Conservation (phyloP, 2,797 vertebrate species). For the Pristis pectinata region DNA sequence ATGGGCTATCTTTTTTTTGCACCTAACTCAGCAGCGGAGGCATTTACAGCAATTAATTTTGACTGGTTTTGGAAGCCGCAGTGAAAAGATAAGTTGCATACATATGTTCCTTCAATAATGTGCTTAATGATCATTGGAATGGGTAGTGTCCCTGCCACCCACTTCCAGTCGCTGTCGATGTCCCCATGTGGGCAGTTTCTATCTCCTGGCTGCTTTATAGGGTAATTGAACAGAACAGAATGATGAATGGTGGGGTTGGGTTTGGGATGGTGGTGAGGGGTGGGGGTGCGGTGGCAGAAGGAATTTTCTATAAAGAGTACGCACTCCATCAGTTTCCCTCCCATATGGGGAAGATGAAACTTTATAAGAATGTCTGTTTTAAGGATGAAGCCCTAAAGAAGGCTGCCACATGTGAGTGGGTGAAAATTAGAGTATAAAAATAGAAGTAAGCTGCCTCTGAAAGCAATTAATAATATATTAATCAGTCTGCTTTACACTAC, state of each 20-base stretch:
- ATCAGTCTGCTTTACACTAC: not conserved
- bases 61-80: too few species aligned
- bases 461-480: slow-evolving; percentile 21
- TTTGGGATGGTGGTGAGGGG: not conserved
- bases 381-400: not conserved
- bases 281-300: too few species aligned
- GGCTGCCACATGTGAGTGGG: not conserved
- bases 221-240: not conserved
- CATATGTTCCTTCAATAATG: too few species aligned
- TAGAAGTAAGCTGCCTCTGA: not conserved
- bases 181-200: not conserved
- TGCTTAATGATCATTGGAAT: too few species aligned
- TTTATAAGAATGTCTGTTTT: not conserved
- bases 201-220: too few species aligned
- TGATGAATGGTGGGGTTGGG: not conserved
- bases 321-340: not conserved
- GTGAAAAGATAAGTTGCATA: too few species aligned
- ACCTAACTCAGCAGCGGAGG: not conserved
- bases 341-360: not conserved
- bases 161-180: too few species aligned
- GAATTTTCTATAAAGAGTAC: not conserved
- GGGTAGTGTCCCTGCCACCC: too few species aligned
- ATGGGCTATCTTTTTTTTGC: not conserved
- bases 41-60: too few species aligned
- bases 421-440: slow-evolving; percentile 1